A percentile compares a stretch with the other conserved stretches of the same genome.
These are phyloP conservation scores for Sminthurides bifidus DNA, from an alignment of 1,140 invertebrate genomes.

Conservation along the genomic window DNA sequence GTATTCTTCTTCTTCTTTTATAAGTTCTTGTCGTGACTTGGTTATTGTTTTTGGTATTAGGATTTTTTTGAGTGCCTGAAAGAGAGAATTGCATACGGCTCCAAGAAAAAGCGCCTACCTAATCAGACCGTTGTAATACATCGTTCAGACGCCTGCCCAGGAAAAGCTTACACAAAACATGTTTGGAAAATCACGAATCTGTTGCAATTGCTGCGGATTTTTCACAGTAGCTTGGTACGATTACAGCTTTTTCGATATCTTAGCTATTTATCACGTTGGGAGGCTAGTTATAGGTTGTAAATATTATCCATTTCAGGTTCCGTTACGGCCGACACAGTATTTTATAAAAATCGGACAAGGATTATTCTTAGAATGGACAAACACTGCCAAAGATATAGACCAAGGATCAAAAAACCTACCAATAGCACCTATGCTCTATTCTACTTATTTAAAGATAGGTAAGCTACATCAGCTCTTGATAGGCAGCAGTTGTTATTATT, in stretches of 20 bases:
- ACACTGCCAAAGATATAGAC: slow-evolving; percentile 42
- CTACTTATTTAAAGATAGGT: slow-evolving; percentile 62
- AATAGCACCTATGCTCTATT: slow-evolving; percentile 53
- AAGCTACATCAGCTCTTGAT: slow-evolving; percentile 33
- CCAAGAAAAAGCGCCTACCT: slow-evolving; percentile 54
- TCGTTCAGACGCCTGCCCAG: slow-evolving; percentile 49
- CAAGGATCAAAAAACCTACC: slow-evolving; percentile 42
- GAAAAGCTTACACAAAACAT: slow-evolving; percentile 60
- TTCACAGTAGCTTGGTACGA: slow-evolving; percentile 53
- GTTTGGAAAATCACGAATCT: slow-evolving; percentile 64
- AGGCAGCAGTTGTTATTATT: slow-evolving; percentile 14
- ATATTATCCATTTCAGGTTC: slow-evolving; percentile 40
- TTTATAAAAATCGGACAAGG: slow-evolving; percentile 56
- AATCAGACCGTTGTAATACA: slow-evolving; percentile 47
- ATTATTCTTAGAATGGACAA: slow-evolving; percentile 49
- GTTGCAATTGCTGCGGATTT: slow-evolving; percentile 60
- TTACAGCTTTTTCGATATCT: slow-evolving; percentile 1
- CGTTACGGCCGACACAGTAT: slow-evolving; percentile 51
- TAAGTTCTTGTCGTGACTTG: not conserved
- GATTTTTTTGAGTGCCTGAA: slow-evolving; percentile 58
- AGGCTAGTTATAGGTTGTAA: not conserved
- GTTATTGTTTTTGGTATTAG: slow-evolving; percentile 35
- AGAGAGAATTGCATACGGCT: slow-evolving; percentile 50
- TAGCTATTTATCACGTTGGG: not conserved
- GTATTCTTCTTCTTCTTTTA: not conserved